Evolutionary conservation across 2,888 invertebrate genomes (phyloP).

Genomic region (Acleris cristana): DNA sequence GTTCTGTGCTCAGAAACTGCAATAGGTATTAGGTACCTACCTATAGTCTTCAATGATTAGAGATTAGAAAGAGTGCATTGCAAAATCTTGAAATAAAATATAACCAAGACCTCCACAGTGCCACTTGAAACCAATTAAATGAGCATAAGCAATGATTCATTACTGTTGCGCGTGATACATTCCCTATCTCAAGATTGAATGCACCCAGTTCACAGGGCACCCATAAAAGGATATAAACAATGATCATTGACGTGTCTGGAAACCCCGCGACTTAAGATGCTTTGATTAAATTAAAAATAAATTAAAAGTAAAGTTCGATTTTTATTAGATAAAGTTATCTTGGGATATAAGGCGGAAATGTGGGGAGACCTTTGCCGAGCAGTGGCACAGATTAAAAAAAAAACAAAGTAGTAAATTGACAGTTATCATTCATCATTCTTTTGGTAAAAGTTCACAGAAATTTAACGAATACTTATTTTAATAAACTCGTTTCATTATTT

Average conservation of each 20-base stretch:
- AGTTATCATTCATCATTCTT: too few species aligned
- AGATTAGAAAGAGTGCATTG: neutral
- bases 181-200: constrained; percentile 31
- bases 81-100: constrained; percentile 2
- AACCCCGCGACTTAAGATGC: neutral
- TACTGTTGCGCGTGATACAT: constrained; percentile 37
- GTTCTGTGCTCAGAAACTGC: too few species aligned
- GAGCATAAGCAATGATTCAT: constrained; percentile 52
- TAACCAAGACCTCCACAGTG: constrained; percentile 28
- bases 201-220: constrained; percentile 26
- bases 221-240: constrained; percentile 19
- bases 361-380: too few species aligned
- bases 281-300: neutral
- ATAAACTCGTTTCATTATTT: too few species aligned
- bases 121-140: constrained; percentile 73
- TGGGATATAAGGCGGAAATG: too few species aligned
- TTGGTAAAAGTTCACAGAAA: too few species aligned
- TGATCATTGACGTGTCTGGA: constrained; percentile 13
- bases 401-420: too few species aligned
- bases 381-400: too few species aligned
- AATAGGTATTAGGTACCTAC: too few species aligned
- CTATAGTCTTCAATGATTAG: too few species aligned
- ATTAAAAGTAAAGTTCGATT: neutral
- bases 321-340: too few species aligned
- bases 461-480: too few species aligned